These are phyloP conservation scores for Casuarius casuarius DNA, from an alignment of 2,113 vertebrate genomes.

Conservation along the genomic window DNA sequence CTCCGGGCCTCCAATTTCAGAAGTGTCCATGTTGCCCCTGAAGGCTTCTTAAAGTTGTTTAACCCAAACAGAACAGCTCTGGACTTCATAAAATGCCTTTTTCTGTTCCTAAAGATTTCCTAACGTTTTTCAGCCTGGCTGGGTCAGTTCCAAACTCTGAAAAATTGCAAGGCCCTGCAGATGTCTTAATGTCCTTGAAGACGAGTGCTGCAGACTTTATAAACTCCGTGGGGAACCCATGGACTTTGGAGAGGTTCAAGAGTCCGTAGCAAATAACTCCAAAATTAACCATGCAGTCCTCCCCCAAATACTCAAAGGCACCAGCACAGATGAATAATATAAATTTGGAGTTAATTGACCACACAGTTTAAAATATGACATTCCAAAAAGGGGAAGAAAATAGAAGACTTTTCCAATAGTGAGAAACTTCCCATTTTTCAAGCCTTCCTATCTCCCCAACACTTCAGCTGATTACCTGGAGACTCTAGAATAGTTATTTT, in stretches of 20 bases:
- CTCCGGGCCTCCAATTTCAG: not conserved
- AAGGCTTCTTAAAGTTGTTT: not conserved
- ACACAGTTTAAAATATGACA: not conserved
- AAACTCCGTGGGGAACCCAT: not conserved
- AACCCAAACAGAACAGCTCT: not conserved
- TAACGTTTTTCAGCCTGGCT: not conserved
- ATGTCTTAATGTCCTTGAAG: constrained; percentile 39
- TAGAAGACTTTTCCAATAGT: not conserved
- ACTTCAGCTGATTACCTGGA: not conserved
- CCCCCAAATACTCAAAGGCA: constrained; percentile 9
- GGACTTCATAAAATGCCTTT: not conserved
- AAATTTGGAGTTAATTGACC: constrained; percentile 32
- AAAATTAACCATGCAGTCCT: constrained; percentile 36
- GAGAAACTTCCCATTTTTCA: not conserved
- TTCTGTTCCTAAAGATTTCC: constrained; percentile 7
- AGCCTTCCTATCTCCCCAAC: not conserved
- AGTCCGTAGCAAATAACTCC: constrained; percentile 43
- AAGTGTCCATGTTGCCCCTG: not conserved
- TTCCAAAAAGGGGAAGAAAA: not conserved
- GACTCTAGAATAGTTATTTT: not conserved
- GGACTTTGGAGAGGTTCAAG: constrained; percentile 16
- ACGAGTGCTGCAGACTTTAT: not conserved
- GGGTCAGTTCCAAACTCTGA: not conserved
- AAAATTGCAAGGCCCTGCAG: constrained; percentile 23
- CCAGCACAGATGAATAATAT: constrained; percentile 7